Evolutionary conservation across 1,140 invertebrate species (phyloP).

Genomic region (Drosophila kikkawai): DNA sequence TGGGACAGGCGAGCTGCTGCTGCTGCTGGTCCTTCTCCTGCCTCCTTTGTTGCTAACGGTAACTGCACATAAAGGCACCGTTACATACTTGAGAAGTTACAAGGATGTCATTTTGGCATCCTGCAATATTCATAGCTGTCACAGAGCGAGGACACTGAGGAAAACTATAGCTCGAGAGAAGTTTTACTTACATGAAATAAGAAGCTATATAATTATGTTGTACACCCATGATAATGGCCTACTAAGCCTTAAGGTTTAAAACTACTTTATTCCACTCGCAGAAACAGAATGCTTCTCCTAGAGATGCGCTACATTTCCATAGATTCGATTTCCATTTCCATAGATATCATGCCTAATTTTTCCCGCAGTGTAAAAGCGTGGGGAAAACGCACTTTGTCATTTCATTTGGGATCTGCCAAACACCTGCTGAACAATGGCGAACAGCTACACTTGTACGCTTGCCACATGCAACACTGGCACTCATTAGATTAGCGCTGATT

Average conservation of each 20-base stretch:
- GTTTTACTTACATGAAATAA: neutral
- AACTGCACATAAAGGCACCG: constrained; percentile 49
- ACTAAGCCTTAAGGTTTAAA: too few species aligned
- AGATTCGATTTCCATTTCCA: neutral
- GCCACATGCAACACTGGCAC: constrained; percentile 58
- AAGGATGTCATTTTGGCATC: constrained; percentile 75
- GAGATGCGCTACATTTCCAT: too few species aligned
- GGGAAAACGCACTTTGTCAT: constrained; percentile 26
- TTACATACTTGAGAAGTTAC: constrained; percentile 73
- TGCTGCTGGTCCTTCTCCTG: constrained; percentile 1
- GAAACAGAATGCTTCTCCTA: too few species aligned
- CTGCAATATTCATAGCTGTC: constrained; percentile 77
- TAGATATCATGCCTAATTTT: neutral
- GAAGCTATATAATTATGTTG: neutral
- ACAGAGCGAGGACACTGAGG: constrained; percentile 29
- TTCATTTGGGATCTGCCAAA: constrained; percentile 29
- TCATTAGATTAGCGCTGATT: constrained; percentile 77
- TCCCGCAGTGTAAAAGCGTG: neutral
- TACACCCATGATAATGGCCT: too few species aligned
- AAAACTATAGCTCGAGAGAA: neutral
- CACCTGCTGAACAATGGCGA: constrained; percentile 41
- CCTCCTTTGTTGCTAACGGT: constrained; percentile 56
- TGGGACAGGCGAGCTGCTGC: constrained; percentile 24
- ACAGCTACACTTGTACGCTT: constrained; percentile 20
- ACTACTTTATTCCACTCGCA: too few species aligned